Conservation (phyloP, 2,888 invertebrate genomes). For the Trisateles emortualis region DNA sequence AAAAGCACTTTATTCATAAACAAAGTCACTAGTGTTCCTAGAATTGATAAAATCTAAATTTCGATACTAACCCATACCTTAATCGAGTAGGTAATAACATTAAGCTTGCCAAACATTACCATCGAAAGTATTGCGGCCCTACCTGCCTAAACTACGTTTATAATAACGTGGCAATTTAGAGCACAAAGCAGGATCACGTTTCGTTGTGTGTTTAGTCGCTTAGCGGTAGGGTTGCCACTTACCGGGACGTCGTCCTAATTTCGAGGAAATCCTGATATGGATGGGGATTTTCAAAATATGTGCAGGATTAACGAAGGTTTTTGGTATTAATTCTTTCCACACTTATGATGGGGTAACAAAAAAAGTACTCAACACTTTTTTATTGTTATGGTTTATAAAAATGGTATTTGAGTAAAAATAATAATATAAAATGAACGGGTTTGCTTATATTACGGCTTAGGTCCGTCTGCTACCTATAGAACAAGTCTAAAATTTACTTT, state of each 20-base stretch:
- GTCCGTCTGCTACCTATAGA: too few relatives aligned
- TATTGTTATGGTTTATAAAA: too few relatives aligned
- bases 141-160: constrained; percentile 51
- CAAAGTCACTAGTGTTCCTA: background rate
- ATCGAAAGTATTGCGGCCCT: constrained; percentile 35
- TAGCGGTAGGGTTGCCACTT: constrained; percentile 20
- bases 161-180: constrained; percentile 59
- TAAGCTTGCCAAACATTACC: constrained; percentile 18
- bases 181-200: constrained; percentile 53
- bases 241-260: background rate
- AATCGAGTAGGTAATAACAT: constrained; percentile 13
- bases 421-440: too few relatives aligned
- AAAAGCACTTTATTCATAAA: too few relatives aligned
- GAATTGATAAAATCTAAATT: background rate
- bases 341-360: too few relatives aligned
- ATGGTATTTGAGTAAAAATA: too few relatives aligned
- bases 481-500: background rate
- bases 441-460: too few relatives aligned
- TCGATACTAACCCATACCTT: background rate
- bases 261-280: background rate
- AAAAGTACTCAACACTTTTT: too few relatives aligned
- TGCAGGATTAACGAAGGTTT: background rate
- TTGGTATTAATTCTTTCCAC: too few relatives aligned
- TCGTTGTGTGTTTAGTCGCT: constrained; percentile 52
- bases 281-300: background rate